Evolutionary conservation across 1,140 invertebrate species (phyloP).

Genomic region (Telenomus remus): DNA sequence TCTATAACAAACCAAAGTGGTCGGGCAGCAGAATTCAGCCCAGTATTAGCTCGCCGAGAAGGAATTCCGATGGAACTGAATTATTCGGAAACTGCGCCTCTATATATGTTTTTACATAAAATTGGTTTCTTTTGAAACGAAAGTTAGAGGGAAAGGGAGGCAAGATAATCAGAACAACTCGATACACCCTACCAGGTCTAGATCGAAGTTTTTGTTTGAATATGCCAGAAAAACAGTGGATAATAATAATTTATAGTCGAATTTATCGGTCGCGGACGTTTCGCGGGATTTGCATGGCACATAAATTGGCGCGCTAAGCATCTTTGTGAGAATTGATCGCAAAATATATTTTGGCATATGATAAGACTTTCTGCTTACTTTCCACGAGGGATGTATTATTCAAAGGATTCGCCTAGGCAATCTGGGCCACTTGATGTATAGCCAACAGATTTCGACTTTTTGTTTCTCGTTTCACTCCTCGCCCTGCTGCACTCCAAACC

Average conservation of each 20-base stretch:
- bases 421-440: slow-evolving; percentile 27
- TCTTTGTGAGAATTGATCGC: slow-evolving; percentile 29
- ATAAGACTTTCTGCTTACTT: slow-evolving; percentile 34
- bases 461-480: slow-evolving; percentile 6
- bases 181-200: background rate
- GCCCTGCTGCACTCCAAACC: too few relatives aligned
- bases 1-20: slow-evolving; percentile 11
- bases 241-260: slow-evolving; percentile 16
- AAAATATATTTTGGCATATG: slow-evolving; percentile 30
- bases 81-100: background rate
- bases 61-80: slow-evolving; percentile 11
- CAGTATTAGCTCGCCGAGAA: slow-evolving; percentile 1
- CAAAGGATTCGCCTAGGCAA: slow-evolving; percentile 23
- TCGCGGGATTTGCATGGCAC: slow-evolving; percentile 6
- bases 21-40: slow-evolving; percentile 6
- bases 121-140: too few relatives aligned
- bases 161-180: background rate
- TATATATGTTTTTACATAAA: slow-evolving; percentile 15
- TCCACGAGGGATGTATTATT: slow-evolving; percentile 37
- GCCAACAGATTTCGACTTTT: slow-evolving; percentile 18
- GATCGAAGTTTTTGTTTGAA: too few relatives aligned
- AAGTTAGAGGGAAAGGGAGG: too few relatives aligned
- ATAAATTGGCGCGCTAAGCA: slow-evolving; percentile 19
- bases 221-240: background rate
- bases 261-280: slow-evolving; percentile 13